A percentile compares a stretch with the other conserved stretches of the same genome.
These are phyloP conservation scores for Orchesellides sinensis DNA, from an alignment of 2,888 invertebrate genomes.

Conservation along the genomic window DNA sequence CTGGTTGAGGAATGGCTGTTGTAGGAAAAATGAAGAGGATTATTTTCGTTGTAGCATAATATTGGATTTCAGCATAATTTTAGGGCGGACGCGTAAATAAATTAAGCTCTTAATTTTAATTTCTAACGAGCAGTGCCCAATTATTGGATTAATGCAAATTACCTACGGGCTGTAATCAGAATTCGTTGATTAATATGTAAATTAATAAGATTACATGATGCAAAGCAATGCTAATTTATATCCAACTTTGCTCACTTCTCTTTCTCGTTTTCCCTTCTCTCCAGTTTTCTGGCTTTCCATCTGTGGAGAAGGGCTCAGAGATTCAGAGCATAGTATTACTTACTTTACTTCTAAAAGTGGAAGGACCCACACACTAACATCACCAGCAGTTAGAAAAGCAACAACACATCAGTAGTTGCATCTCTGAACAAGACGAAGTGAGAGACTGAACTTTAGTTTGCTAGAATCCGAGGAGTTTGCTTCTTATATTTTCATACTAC, in stretches of 20 bases:
- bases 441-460: slow-evolving; percentile 53
- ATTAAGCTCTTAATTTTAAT: slow-evolving; percentile 75
- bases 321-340: slow-evolving; percentile 25
- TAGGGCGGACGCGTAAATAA: slow-evolving; percentile 75
- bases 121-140: slow-evolving; percentile 75
- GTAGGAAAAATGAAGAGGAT: slow-evolving; percentile 69
- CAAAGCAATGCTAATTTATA: slow-evolving; percentile 75
- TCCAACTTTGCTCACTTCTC: slow-evolving; percentile 70
- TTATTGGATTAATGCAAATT: slow-evolving; percentile 75
- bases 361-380: too few relatives aligned
- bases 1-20: slow-evolving; percentile 29
- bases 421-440: slow-evolving; percentile 53
- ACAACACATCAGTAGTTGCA: slow-evolving; percentile 50
- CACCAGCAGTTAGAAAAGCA: too few relatives aligned
- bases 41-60: slow-evolving; percentile 70
- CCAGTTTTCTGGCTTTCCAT: slow-evolving; percentile 31
- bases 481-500: background rate
- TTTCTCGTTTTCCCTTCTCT: slow-evolving; percentile 27
- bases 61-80: slow-evolving; percentile 73
- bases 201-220: slow-evolving; percentile 75
- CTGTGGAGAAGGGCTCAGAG: slow-evolving; percentile 1
- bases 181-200: slow-evolving; percentile 75
- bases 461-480: slow-evolving; percentile 45
- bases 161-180: slow-evolving; percentile 75
- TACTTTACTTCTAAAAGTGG: slow-evolving; percentile 28